Evolutionary conservation across 2,888 invertebrate genomes (phyloP).

Genomic region (Euspilapteryx auroguttella): DNA sequence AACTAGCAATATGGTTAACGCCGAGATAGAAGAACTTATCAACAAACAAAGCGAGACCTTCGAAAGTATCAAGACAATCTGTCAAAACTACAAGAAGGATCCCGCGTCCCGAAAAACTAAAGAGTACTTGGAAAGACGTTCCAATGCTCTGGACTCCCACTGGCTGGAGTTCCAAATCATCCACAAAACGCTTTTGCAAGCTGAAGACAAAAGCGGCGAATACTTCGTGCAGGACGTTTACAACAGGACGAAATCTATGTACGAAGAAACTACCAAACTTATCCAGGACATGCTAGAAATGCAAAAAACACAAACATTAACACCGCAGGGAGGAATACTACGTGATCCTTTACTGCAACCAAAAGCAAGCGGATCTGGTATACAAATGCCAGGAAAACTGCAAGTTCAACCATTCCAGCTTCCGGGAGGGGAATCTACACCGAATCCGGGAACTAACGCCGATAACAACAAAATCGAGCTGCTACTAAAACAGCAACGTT

Average conservation of each 20-base stretch:
- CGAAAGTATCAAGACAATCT: conserved; percentile 1
- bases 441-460: too few relatives aligned
- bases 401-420: neutral
- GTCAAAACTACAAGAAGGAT: neutral
- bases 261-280: neutral
- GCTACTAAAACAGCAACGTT: neutral
- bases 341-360: too few relatives aligned
- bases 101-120: neutral
- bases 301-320: neutral
- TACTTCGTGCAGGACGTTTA: neutral
- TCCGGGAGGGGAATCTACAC: neutral
- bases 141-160: neutral
- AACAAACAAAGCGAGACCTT: neutral
- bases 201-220: neutral
- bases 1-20: too few relatives aligned
- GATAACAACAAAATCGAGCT: neutral
- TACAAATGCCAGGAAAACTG: neutral
- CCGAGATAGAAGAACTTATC: neutral
- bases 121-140: neutral
- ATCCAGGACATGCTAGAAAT: neutral
- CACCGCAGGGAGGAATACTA: neutral
- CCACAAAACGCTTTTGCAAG: neutral
- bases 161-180: neutral
- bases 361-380: neutral
- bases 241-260: neutral